A percentile compares a stretch with the other conserved stretches of the same genome.
Conservation (phyloP, 2,888 invertebrate genomes). For the Galeopsomyia nigrocyanea region DNA sequence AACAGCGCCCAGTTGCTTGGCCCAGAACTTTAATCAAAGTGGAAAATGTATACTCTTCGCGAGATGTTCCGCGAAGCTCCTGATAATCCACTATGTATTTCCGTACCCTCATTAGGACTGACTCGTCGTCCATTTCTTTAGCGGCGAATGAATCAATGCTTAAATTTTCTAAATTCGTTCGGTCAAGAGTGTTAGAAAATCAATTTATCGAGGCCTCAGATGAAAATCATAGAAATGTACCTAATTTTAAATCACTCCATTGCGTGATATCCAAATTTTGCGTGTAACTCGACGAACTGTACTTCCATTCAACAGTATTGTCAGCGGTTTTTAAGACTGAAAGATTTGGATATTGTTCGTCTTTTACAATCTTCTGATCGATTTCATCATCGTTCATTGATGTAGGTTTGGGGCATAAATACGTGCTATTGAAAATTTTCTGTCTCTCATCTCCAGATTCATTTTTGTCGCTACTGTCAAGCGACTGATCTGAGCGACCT, state of each 20-base stretch:
- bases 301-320: background rate
- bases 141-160: background rate
- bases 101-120: constrained; percentile 51
- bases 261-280: constrained; percentile 5
- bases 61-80: constrained; percentile 57
- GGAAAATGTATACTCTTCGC: constrained; percentile 59
- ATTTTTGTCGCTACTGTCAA: constrained; percentile 12
- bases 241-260: constrained; percentile 4
- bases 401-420: constrained; percentile 5
- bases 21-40: constrained; percentile 60
- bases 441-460: constrained; percentile 8
- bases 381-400: background rate
- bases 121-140: constrained; percentile 19
- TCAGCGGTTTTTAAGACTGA: background rate
- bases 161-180: constrained; percentile 20
- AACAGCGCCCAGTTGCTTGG: constrained; percentile 58
- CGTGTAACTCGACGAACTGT: constrained; percentile 11
- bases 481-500: background rate
- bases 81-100: constrained; percentile 62
- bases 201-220: too few species aligned
- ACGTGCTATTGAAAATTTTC: constrained; percentile 13
- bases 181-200: background rate
- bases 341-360: background rate
- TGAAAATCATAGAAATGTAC: background rate
- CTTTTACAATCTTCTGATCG: background rate